Evolutionary conservation across 1,140 invertebrate species (phyloP), one percentile per base, ranked within the genome.

Genomic region (Pseudobourletiella spinata): DNA sequence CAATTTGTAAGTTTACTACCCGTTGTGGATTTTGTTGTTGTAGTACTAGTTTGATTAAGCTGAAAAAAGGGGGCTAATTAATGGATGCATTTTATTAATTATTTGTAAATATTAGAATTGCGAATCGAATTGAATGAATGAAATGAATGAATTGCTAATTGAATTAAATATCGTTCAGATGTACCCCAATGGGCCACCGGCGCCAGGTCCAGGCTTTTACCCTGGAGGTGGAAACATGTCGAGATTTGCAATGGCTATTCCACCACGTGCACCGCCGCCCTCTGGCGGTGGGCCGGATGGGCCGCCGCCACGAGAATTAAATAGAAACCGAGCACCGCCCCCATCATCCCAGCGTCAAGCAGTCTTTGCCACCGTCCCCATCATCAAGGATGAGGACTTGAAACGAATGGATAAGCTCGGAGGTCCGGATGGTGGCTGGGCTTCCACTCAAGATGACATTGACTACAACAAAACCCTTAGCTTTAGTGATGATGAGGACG

Each of bases 391-490:
- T 71, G 91, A 94, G 74, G 90, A 94, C 75, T 80, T 96, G 57
- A 89, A 86, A 70, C 85, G 87, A 60, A 87, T 95, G 81, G 91
- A 94, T 76, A 88, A 95, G 72, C 88, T 95, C 63, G 83, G 88
- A 30, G 82, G 73, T 26, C 73, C 87, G 70, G 89, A 91, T 72
- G 85, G 88, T 69, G 89, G 90, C 56, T 96, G 93, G 93, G 77
- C 79, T 44, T 87, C 88, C 25, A 84, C 85, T 64, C 85, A 91
- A 65, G 90, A 91, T 75, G 90, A 94, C 73, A 91, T 95, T 73
- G 92, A 95, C 78, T 96, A 95, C 74, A 91, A 92, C 79, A 89
- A 93, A 79, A 94, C 94, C 77, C 78, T 96, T 65, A 85, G 87
- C 61, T 96, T 95, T 76, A 94, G 91, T 73, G 91, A 95, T 78